These are phyloP conservation scores for Akabosia matsudoensis DNA, from an alignment of 1,140 invertebrate species.

Conservation along the genomic window DNA sequence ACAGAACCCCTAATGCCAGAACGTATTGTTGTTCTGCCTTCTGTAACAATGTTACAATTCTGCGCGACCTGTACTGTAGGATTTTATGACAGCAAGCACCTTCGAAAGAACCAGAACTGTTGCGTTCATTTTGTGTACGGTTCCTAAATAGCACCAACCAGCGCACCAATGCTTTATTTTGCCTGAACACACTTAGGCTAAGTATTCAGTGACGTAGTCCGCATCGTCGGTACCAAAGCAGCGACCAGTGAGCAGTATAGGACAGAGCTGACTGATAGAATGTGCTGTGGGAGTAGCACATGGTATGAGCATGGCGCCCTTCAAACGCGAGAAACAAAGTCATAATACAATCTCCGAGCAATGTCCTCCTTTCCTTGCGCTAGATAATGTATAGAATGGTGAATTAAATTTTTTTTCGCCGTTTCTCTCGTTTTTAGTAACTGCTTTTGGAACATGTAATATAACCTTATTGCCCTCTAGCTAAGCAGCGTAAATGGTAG, in stretches of 20 bases:
- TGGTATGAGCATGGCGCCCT: conserved; percentile 1
- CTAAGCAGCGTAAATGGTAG: background rate
- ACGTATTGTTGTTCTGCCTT: background rate
- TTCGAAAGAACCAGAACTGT: background rate
- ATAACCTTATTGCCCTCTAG: background rate
- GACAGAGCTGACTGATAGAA: background rate
- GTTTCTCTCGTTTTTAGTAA: background rate
- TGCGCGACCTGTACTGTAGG: background rate
- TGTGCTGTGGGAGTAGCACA: conserved; percentile 13
- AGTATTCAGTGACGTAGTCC: too few species aligned
- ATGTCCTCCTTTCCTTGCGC: background rate
- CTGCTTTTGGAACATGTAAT: background rate
- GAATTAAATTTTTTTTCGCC: background rate
- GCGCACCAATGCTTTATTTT: too few species aligned
- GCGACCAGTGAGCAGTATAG: background rate
- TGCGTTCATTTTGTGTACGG: conserved; percentile 3
- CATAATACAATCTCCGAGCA: conserved; percentile 10
- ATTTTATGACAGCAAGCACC: too few species aligned
- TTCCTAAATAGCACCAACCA: too few species aligned
- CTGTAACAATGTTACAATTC: background rate
- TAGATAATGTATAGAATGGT: background rate
- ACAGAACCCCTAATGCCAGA: too few species aligned
- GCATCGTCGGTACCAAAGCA: background rate
- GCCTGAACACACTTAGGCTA: too few species aligned
- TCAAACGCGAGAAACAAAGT: conserved; percentile 2